Conservation (phyloP, 2,113 vertebrate genomes). For the Lontra canadensis region DNA sequence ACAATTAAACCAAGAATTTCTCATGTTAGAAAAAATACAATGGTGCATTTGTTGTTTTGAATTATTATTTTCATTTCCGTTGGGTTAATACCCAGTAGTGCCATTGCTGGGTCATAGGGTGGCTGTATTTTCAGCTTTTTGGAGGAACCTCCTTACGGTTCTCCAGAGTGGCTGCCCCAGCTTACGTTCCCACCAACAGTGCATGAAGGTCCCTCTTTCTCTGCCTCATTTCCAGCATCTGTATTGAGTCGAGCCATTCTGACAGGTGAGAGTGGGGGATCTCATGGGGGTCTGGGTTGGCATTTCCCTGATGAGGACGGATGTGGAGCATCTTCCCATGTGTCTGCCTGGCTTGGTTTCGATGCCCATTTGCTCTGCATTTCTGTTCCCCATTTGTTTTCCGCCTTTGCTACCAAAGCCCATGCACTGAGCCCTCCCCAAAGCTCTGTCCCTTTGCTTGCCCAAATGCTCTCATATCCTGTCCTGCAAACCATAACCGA, state of each 20-base stretch:
- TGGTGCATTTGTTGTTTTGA: neutral
- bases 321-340: neutral
- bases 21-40: too few species aligned
- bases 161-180: neutral
- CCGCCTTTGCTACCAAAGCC: neutral
- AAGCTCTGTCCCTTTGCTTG: too few species aligned
- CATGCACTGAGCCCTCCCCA: neutral
- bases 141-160: neutral
- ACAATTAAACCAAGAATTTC: too few species aligned
- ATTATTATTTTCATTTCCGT: neutral
- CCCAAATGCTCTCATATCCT: neutral
- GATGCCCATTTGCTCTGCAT: too few species aligned
- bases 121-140: neutral
- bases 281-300: neutral
- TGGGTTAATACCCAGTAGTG: neutral
- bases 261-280: neutral
- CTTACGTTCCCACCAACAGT: neutral
- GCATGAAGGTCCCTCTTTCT: fast-evolving
- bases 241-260: neutral
- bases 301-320: neutral
- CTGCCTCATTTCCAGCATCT: neutral
- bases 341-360: fast-evolving
- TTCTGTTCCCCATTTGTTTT: too few species aligned
- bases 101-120: fast-evolving
- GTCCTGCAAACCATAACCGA: neutral